Evolutionary conservation across 2,113 vertebrate genomes (phyloP).

Genomic region (Takifugu bimaculatus): DNA sequence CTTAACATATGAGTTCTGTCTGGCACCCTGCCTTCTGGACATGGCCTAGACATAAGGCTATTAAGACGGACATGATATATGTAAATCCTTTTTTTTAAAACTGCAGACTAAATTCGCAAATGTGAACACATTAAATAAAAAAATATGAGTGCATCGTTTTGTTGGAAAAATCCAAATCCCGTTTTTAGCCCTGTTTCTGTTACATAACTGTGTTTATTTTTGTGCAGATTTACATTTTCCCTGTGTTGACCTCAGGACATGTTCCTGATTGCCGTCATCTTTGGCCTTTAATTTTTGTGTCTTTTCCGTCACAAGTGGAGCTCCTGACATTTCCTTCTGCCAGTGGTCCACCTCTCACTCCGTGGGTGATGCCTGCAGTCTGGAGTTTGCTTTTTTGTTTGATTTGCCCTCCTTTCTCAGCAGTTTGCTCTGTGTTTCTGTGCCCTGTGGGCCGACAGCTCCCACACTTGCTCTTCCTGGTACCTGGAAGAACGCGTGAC

Average conservation of each 20-base stretch:
- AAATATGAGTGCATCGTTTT: too few relatives aligned
- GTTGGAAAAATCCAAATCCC: too few relatives aligned
- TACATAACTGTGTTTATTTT: too few relatives aligned
- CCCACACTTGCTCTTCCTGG: slow-evolving; percentile 52
- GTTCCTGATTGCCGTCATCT: too few relatives aligned
- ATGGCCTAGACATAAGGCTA: slow-evolving; percentile 19
- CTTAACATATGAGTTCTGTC: slow-evolving; percentile 26
- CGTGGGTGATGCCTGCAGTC: too few relatives aligned
- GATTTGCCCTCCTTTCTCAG: slow-evolving; percentile 1
- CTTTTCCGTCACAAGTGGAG: too few relatives aligned
- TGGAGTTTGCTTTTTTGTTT: background rate
- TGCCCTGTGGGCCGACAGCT: slow-evolving; percentile 48
- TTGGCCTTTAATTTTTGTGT: too few relatives aligned
- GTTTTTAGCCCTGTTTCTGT: too few relatives aligned
- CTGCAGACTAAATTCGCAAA: background rate
- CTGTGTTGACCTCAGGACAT: too few relatives aligned
- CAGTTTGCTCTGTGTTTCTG: slow-evolving; percentile 45
- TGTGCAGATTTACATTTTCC: too few relatives aligned
- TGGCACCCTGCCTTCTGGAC: slow-evolving; percentile 5
- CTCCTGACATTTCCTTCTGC: too few relatives aligned
- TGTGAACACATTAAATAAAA: background rate
- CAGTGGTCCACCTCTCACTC: too few relatives aligned
- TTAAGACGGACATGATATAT: slow-evolving; percentile 35
- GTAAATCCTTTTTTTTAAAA: slow-evolving; percentile 19
- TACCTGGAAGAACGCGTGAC: slow-evolving; percentile 51